Evolutionary conservation across 2,113 vertebrate species (phyloP), one percentile per base, ranked within the genome.

Genomic region (Myrmecobius fasciatus): DNA sequence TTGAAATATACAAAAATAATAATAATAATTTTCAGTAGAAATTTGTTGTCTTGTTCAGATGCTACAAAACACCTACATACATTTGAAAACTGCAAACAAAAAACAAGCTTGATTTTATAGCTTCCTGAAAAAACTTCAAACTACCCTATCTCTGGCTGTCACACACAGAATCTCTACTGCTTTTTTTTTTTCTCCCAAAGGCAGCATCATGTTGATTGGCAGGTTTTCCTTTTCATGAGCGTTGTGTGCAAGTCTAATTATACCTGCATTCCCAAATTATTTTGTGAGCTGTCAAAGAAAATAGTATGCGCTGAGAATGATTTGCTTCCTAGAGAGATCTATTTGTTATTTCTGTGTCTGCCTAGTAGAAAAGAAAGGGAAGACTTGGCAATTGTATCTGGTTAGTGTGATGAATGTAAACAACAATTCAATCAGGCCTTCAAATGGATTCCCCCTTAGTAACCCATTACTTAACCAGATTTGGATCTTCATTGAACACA

Each of bases 401-500:
- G 56, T 95, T 95, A 93, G 91, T 96, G 94, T 91, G 92, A 88
- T 94, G 91, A 95, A 25, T 90, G 92, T 52, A 92, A 91, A 83
- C 92, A 90, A 49, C 53, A 91, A 91, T 92, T 83, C 94, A 96
- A 90, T 90, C 53, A 92, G 90, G 90, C 2, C 36, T 92, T 94
- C 75, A 89, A 95, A 83, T 91, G 52, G 43, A 91, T 12, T 89
- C 91, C 90, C 94, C 36, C 89, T 88, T 9, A n/a, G 92, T 24
- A 43, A 43, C n/a, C 67, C 36, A 36, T 43, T 90, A 91, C 51
- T 93, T 96, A 96, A 92, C 89, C 91, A 95, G 43, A 91, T 95
- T 96, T 95, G 93, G 97, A 92, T 96, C 95, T 94, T 75, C 51
- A 46, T 94, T 95, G 94, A 89, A 96, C 91, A 97, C 28, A 89